Evolutionary conservation across 2,113 vertebrate genomes (phyloP), one percentile per base, ranked within the genome.

Genomic region (Psephotus haematonotus): DNA sequence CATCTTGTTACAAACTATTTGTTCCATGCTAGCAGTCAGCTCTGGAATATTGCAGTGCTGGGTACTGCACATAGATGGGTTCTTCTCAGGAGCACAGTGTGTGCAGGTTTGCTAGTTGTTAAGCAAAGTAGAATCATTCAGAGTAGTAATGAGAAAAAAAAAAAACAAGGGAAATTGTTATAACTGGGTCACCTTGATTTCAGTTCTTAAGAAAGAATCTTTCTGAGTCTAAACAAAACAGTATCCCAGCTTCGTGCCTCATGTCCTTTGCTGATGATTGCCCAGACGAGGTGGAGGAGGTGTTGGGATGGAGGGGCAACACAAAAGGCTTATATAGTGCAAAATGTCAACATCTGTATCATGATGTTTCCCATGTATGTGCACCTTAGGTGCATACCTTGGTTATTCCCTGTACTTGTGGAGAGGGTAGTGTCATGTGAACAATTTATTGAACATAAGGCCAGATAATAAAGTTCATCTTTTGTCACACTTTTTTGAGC

Each of bases 351-450:
- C 59, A 43, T 64, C 43, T 65, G 14, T 67, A 22, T 60, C 16
- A 14, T 29, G 37, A 79, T 52, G 24, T 62, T 37, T 27, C 15
- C 59, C 27, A 37, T 37, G 35, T 62, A 37, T 80, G 20, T 68
- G 59, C 43, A n/a, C 19, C 22, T 64, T 31, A 52, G 18, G 49
- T 53, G 6, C 0, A 0, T 71, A 33, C 47, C 1, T 0, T 81
- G 35, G 28, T 84, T 90, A 15, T 12, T 68, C 3, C 31, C 3
- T 46, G 31, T 53, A 31, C 46, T 52, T 33, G 31, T 27, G 29
- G 50, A 82, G 35, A n/a, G 67, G 11, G 31, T 18, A 9, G 23
- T 43, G 17, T 35, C 68, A 46, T 44, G 11, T 83, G 53, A 87
- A 39, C 22, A 55, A 24, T 50, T 47, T 53, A 16, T 23, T 67